These are phyloP conservation scores for Drosophila persimilis DNA, from an alignment of 1,140 invertebrate genomes.

Conservation along the genomic window DNA sequence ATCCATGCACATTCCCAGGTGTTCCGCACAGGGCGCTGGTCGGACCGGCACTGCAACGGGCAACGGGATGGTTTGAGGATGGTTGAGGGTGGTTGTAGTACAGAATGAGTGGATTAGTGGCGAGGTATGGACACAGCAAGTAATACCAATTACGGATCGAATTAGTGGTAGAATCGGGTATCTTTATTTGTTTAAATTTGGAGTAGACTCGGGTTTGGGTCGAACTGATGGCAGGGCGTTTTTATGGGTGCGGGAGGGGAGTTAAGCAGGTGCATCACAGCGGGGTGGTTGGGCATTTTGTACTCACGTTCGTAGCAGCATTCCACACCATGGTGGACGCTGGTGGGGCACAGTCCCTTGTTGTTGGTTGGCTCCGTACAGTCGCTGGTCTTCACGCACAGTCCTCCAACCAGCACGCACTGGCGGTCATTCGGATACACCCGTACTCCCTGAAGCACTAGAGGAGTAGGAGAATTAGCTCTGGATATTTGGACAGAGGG, in stretches of 20 bases:
- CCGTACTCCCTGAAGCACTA: conserved; percentile 73
- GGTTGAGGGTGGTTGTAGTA: conserved; percentile 20
- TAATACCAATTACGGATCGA: conserved; percentile 19
- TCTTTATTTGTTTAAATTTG: background rate
- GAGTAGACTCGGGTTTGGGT: conserved; percentile 12
- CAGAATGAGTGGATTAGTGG: conserved; percentile 18
- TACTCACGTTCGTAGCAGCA: conserved; percentile 83
- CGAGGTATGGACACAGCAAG: conserved; percentile 21
- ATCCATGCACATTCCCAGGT: conserved; percentile 70
- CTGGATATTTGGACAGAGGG: background rate
- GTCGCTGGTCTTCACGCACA: conserved; percentile 72
- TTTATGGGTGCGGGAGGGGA: conserved; percentile 3
- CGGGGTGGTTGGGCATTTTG: background rate
- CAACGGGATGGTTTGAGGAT: conserved; percentile 30
- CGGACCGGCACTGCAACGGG: conserved; percentile 68
- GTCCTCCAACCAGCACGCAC: conserved; percentile 74
- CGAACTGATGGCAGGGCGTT: conserved; percentile 39
- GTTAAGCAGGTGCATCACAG: conserved; percentile 28
- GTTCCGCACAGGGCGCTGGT: conserved; percentile 72
- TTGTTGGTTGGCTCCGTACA: conserved; percentile 66
- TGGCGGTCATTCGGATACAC: conserved; percentile 74
- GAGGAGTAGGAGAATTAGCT: background rate
- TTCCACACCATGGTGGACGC: conserved; percentile 70
- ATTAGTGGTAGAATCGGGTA: no score
- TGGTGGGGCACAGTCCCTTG: conserved; percentile 77